Evolutionary conservation across 2,888 invertebrate species (phyloP).

Genomic region (Epinotia bilunana): DNA sequence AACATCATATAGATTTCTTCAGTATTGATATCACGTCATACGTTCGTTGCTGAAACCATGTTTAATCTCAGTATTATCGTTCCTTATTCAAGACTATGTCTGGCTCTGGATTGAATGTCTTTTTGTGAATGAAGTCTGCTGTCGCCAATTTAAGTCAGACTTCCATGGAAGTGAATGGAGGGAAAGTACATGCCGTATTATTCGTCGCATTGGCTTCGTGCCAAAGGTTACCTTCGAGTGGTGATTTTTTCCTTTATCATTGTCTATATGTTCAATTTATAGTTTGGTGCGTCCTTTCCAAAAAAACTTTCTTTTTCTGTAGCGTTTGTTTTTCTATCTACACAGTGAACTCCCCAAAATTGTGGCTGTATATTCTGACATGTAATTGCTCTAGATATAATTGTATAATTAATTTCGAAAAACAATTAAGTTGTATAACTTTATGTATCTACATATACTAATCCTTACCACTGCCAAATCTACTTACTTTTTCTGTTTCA

Average conservation of each 20-base stretch:
- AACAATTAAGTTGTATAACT: no score
- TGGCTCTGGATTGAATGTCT: slow-evolving; percentile 9
- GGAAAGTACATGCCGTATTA: slow-evolving; percentile 28
- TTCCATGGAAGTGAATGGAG: slow-evolving; percentile 19
- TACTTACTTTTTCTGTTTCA: no score
- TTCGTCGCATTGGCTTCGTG: slow-evolving; percentile 16
- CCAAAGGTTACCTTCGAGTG: slow-evolving; percentile 25
- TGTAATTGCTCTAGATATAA: no score
- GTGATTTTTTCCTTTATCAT: slow-evolving; percentile 27
- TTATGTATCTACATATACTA: no score
- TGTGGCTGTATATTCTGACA: no score
- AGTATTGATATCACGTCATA: slow-evolving; percentile 13
- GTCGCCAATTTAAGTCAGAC: slow-evolving; percentile 27
- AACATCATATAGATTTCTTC: slow-evolving; percentile 18
- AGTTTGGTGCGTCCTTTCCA: background rate
- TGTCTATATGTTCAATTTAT: slow-evolving; percentile 27
- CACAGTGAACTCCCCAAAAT: no score
- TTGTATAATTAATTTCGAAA: no score
- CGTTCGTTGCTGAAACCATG: background rate
- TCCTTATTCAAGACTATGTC: background rate
- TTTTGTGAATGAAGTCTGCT: slow-evolving; percentile 36
- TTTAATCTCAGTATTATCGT: background rate
- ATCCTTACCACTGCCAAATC: no score
- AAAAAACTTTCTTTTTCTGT: background rate
- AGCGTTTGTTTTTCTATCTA: background rate